Conservation (phyloP, 2,113 vertebrate genomes). For the Dromiciops gliroides region DNA sequence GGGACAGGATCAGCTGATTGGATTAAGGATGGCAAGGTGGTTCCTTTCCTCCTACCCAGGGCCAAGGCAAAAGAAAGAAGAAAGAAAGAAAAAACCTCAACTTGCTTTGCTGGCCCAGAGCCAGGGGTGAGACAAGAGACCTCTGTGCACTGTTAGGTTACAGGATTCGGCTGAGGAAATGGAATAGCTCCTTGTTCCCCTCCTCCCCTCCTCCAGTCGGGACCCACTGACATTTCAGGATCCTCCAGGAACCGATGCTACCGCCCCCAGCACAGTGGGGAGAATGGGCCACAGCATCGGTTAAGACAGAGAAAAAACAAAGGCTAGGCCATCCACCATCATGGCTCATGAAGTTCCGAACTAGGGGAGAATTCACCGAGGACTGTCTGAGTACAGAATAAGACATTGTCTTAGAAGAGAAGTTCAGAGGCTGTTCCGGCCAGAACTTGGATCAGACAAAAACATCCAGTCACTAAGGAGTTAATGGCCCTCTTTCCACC, state of each 20-base stretch:
- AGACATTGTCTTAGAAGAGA: not conserved
- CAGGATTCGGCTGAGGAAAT: not conserved
- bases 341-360: not conserved
- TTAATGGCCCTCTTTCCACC: constrained; percentile 65
- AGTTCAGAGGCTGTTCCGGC: not conserved
- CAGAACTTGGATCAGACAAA: not conserved
- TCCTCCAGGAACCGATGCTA: not conserved
- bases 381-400: not conserved
- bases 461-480: constrained; percentile 38
- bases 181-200: not conserved
- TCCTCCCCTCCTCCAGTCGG: not conserved
- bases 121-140: not conserved
- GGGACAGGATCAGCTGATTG: not conserved
- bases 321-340: constrained; percentile 35
- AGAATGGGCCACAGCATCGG: not conserved
- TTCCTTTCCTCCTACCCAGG: constrained; percentile 7
- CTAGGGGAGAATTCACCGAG: not conserved
- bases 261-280: not conserved
- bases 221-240: not conserved
- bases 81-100: constrained; percentile 27
- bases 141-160: not conserved
- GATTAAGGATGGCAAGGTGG: not conserved
- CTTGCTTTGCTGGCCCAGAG: constrained; percentile 51
- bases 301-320: constrained; percentile 30
- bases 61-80: constrained; percentile 67